Conservation (phyloP, 2,888 invertebrate genomes). For the Oxystoma pomonae region DNA sequence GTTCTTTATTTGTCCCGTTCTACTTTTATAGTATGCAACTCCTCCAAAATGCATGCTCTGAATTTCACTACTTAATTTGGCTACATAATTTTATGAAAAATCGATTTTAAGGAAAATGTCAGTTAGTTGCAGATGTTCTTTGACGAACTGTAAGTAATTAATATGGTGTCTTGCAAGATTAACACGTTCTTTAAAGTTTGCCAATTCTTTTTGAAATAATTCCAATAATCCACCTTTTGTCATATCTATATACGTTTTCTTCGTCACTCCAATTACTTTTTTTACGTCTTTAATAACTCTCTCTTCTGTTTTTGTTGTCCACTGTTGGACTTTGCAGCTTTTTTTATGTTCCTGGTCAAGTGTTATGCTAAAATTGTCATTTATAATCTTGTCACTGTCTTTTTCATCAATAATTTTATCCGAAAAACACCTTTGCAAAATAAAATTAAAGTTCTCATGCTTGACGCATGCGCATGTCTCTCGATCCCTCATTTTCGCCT, state of each 20-base stretch:
- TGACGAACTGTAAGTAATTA: not conserved
- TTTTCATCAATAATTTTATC: no score
- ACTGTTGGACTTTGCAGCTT: not conserved
- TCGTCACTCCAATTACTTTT: not conserved
- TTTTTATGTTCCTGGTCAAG: no score
- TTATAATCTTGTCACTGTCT: no score
- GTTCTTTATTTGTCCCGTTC: no score
- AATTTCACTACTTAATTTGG: no score
- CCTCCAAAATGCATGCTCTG: no score
- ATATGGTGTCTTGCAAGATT: no score
- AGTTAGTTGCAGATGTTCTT: not conserved
- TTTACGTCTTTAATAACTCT: not conserved
- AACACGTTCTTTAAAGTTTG: not conserved
- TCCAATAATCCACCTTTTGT: not conserved
- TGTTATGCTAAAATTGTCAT: no score
- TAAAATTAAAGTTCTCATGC: not conserved
- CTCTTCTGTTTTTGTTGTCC: not conserved
- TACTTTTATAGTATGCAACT: no score
- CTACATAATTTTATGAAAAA: not conserved
- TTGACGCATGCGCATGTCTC: not conserved
- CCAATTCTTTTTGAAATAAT: not conserved
- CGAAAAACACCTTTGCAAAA: no score
- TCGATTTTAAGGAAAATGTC: not conserved
- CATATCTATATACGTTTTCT: not conserved
- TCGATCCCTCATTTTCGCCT: not conserved